Conservation (phyloP, 2,797 vertebrate genomes). For the Xenopus petersii region DNA sequence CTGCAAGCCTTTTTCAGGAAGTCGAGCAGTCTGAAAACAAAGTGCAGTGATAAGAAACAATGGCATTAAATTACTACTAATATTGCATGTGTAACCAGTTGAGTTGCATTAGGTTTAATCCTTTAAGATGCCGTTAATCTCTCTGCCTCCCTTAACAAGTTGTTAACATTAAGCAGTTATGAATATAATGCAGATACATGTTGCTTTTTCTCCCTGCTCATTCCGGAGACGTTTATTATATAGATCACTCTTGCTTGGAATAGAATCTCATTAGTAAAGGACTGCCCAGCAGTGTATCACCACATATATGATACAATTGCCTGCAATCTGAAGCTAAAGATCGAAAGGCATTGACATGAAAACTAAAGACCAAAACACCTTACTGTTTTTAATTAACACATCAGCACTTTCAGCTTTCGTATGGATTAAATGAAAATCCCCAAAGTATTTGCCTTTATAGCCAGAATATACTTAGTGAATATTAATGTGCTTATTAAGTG, state of each 20-base stretch:
- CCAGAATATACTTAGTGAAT: conserved; percentile 18
- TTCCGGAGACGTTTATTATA: neutral
- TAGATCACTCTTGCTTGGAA: conserved; percentile 10
- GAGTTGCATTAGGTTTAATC: no score
- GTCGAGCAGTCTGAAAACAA: no score
- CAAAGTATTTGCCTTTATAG: conserved; percentile 34
- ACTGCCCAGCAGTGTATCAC: conserved; percentile 1
- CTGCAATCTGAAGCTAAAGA: conserved; percentile 26
- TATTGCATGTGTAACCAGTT: no score
- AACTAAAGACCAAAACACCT: conserved; percentile 28
- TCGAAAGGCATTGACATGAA: conserved; percentile 22
- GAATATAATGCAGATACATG: conserved; percentile 40
- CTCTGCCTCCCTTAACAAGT: conserved; percentile 33
- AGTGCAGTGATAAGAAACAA: no score
- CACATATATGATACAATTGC: neutral
- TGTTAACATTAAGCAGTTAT: conserved; percentile 39
- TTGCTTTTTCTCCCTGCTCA: conserved; percentile 11
- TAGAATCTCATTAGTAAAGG: conserved; percentile 16
- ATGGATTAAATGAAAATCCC: conserved; percentile 42
- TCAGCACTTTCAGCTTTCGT: conserved; percentile 33
- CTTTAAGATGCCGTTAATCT: neutral
- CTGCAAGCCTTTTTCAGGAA: no score
- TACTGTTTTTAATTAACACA: conserved; percentile 47
- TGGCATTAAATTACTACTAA: no score
- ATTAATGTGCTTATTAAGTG: conserved; percentile 24